A percentile compares a stretch with the other conserved stretches of the same genome.
Evolutionary conservation across 2,113 vertebrate genomes (phyloP).

Genomic region (Ptyas mucosa): DNA sequence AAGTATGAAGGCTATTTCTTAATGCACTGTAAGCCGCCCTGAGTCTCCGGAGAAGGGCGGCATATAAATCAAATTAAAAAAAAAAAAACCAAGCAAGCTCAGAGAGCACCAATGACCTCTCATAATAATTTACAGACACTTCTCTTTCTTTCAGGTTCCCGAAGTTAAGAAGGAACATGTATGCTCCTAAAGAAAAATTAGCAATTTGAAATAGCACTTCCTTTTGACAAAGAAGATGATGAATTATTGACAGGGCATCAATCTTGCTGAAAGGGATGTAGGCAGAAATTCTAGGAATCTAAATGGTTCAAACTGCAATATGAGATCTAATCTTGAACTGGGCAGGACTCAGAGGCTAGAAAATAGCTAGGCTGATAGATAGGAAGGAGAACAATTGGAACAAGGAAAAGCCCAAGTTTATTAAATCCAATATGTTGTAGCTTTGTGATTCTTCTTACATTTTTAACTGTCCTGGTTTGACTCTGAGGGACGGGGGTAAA

Average conservation of each 20-base stretch:
- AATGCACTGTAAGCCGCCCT: too few species aligned
- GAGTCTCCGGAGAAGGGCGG: too few species aligned
- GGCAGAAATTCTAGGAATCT: not conserved
- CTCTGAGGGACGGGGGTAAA: not conserved
- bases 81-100: too few species aligned
- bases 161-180: not conserved
- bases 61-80: too few species aligned
- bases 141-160: not conserved
- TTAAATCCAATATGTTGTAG: not conserved
- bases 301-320: not conserved
- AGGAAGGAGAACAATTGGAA: not conserved
- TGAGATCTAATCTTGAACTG: not conserved
- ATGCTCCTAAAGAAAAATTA: not conserved
- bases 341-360: not conserved
- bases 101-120: too few species aligned
- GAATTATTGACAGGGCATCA: too few species aligned
- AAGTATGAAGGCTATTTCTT: too few species aligned
- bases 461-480: not conserved
- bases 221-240: not conserved
- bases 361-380: not conserved
- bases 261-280: not conserved
- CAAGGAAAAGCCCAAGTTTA: not conserved
- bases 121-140: not conserved
- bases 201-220: not conserved
- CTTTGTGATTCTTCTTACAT: not conserved